A percentile compares a stretch with the other conserved stretches of the same genome.
These are phyloP conservation scores for Orthonyx spaldingii DNA, from an alignment of 2,113 vertebrate species.

Conservation along the genomic window DNA sequence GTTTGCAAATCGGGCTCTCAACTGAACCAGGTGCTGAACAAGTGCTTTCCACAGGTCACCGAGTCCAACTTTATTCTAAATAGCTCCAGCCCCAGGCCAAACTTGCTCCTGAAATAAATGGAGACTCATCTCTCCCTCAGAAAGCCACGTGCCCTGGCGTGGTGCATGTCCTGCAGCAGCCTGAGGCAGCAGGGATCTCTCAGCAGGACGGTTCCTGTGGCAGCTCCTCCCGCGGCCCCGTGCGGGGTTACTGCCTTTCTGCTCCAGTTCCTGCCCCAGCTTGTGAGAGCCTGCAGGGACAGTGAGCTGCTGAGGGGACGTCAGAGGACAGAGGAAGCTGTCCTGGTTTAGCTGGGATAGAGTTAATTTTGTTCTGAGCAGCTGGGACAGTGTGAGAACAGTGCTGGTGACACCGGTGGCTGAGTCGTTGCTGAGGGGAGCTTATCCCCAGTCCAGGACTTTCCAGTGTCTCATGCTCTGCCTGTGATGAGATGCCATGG, in stretches of 20 bases:
- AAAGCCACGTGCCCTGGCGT: background rate
- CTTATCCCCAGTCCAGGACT: fast-evolving
- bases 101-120: background rate
- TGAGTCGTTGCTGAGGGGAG: background rate
- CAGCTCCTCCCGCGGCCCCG: background rate
- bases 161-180: background rate
- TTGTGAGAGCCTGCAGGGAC: background rate
- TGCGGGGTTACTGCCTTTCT: background rate
- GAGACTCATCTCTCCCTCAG: background rate
- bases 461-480: background rate
- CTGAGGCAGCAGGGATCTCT: background rate
- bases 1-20: background rate
- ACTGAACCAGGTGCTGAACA: conserved; percentile 31
- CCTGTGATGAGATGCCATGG: background rate
- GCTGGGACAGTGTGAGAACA: background rate
- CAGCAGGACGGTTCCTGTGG: background rate
- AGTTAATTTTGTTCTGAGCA: background rate
- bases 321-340: background rate
- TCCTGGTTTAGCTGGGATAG: background rate
- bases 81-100: conserved; percentile 12
- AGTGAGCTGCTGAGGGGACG: background rate
- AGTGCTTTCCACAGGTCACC: conserved; percentile 28
- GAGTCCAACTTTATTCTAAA: background rate
- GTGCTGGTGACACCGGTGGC: background rate
- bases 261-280: conserved; percentile 18